phyloP scores from a whole-genome alignment of 2,888 invertebrate genomes.

The Ophion ellenae region DNA sequence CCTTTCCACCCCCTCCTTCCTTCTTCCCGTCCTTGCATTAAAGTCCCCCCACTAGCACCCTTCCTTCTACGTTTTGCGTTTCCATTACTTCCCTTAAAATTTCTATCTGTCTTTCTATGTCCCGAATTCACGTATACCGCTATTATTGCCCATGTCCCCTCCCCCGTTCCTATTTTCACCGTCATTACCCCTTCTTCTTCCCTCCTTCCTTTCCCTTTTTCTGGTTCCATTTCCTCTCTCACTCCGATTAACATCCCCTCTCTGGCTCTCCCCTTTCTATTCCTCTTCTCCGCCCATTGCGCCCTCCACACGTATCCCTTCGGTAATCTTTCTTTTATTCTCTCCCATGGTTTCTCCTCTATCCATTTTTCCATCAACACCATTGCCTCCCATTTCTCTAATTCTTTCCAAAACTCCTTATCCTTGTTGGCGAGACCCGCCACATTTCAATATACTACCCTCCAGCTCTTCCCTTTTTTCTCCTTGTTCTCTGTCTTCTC shows the following conservation, averaged over 20 bases:
- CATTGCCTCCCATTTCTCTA: constrained; percentile 1
- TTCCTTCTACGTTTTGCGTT: neutral
- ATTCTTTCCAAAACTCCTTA: neutral
- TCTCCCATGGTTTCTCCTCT: neutral
- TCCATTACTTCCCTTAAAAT: too few relatives aligned
- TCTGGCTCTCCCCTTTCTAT: constrained; percentile 42
- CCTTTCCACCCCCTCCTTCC: neutral
- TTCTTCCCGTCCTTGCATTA: neutral
- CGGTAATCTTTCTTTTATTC: neutral
- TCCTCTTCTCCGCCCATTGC: constrained; percentile 36
- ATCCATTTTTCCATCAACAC: neutral
- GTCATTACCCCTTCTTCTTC: neutral
- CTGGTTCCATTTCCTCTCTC: constrained; percentile 12
- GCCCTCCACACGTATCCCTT: neutral
- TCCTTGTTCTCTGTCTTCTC: neutral
- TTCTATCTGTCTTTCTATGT: too few relatives aligned
- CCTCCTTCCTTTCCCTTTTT: constrained; percentile 7
- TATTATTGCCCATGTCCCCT: constrained; percentile 21
- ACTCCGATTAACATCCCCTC: too few relatives aligned
- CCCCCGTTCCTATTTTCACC: constrained; percentile 22
- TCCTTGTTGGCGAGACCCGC: neutral
- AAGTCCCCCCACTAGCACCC: neutral
- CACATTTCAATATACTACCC: too few relatives aligned
- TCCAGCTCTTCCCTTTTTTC: neutral
- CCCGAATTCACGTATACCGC: too few relatives aligned